These are phyloP conservation scores for Thereva unica DNA, from an alignment of 2,888 invertebrate species.

Conservation along the genomic window DNA sequence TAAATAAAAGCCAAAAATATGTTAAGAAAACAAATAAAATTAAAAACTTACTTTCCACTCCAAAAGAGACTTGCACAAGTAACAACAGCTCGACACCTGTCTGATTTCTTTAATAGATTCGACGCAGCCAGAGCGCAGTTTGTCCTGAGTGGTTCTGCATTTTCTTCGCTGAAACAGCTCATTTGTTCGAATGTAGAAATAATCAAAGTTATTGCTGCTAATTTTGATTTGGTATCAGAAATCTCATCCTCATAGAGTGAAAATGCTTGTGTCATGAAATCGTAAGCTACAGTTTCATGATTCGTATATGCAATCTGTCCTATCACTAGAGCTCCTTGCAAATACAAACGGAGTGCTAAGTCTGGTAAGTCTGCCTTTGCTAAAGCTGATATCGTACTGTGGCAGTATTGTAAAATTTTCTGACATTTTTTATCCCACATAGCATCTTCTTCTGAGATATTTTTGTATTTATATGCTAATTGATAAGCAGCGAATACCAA, in stretches of 20 bases:
- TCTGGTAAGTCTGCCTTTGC: constrained; percentile 96
- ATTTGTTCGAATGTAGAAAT: constrained; percentile 95
- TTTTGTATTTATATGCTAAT: constrained; percentile 82
- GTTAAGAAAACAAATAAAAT: neutral
- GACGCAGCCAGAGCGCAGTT: constrained; percentile 96
- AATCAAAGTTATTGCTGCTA: constrained; percentile 93
- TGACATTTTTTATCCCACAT: constrained; percentile 99
- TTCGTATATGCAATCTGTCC: constrained; percentile 92
- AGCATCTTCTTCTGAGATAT: constrained; percentile 81
- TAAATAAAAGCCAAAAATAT: no score
- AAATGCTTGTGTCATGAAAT: constrained; percentile 93
- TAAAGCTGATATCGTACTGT: constrained; percentile 90
- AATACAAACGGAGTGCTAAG: constrained; percentile 87
- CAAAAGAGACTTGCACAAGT: constrained; percentile 96
- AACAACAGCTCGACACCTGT: constrained; percentile 94
- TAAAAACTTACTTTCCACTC: constrained; percentile 72
- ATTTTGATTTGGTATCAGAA: constrained; percentile 94
- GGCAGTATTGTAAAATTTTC: constrained; percentile 98
- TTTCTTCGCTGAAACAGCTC: constrained; percentile 93
- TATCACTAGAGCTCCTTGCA: constrained; percentile 93
- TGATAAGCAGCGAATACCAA: constrained; percentile 92
- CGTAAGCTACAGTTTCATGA: constrained; percentile 96
- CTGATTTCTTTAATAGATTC: constrained; percentile 95
- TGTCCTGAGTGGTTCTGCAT: constrained; percentile 93
- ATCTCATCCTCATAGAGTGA: constrained; percentile 98